Evolutionary conservation across 1,140 invertebrate genomes (phyloP), one percentile per base, ranked within the genome.

Genomic region (Lasaia peninsularis): DNA sequence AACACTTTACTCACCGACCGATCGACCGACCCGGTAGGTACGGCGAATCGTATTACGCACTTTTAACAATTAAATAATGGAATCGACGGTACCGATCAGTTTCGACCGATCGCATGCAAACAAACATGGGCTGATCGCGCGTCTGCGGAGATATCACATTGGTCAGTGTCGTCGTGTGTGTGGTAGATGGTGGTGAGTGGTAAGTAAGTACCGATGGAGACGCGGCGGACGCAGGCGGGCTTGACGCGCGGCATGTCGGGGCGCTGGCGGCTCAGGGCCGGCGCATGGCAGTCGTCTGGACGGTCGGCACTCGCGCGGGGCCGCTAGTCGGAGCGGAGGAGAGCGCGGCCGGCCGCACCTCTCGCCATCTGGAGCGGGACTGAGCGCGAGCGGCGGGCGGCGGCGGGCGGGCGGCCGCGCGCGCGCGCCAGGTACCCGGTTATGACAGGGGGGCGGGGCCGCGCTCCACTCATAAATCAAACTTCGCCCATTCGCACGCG

Each of bases 401-500:
- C 72, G 79, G 75, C 77, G 74, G 75, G 73, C 67, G 73, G 73
- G 65, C 62, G 71, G 52, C 52, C 78, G 80, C 84, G 84, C 84
- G 84, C 84, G 84, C 83, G 80, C 82, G 79, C 79, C 85, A 81
- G 78, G 79, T 79, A 83, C 67, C 65, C 79, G 76, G 86, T 88
- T 89, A 88, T 88, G 87, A 89, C 87, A 88, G 84, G 76, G 81
- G 77, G 86, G 86, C 84, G 85, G 86, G 75, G 85, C 78, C 75
- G 75, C 73, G 78, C 76, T 77, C 76, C 76, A 71, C 85, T 89
- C 87, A 89, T 88, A 88, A 88, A 89, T 89, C 87, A 88, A 89
- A 89, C 85, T 87, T 88, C 81, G 84, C 79, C 86, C 86, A 86
- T 89, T 87, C 85, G 80, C 84, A 87, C 80, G 81, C 84, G 78